Evolutionary conservation across 2,797 vertebrate species (phyloP).

Genomic region (Neoniphon sammara): DNA sequence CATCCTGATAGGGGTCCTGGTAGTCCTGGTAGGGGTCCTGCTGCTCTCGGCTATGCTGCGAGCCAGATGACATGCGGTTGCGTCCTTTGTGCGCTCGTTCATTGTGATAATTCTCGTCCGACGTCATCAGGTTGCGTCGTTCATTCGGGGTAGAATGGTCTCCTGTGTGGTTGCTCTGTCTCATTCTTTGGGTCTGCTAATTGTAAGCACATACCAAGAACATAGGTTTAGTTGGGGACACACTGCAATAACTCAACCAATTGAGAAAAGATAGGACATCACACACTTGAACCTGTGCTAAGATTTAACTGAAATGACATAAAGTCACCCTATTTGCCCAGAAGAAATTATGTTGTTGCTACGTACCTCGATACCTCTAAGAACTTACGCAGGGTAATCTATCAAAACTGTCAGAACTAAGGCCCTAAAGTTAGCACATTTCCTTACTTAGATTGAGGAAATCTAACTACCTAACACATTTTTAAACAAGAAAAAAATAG

Average conservation of each 20-base stretch:
- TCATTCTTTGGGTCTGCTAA: constrained; percentile 90
- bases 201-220: constrained; percentile 36
- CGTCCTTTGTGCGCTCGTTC: constrained; percentile 95
- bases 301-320: too few species aligned
- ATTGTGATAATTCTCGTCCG: constrained; percentile 94
- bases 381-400: too few species aligned
- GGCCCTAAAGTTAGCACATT: too few species aligned
- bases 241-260: not conserved
- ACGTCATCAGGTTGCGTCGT: constrained; percentile 91
- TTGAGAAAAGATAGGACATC: not conserved
- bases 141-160: constrained; percentile 92
- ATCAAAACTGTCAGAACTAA: too few species aligned
- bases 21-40: constrained; percentile 93
- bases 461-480: too few species aligned
- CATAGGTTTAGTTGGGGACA: not conserved
- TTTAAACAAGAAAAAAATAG: too few species aligned
- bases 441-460: too few species aligned
- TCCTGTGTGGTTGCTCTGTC: constrained; percentile 90
- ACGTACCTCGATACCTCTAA: too few species aligned
- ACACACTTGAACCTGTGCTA: too few species aligned
- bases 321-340: too few species aligned
- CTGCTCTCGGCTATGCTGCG: constrained; percentile 92
- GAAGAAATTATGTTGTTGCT: too few species aligned
- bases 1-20: constrained; percentile 96
- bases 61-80: constrained; percentile 93